Evolutionary conservation across 2,113 vertebrate species (phyloP), one percentile per base, ranked within the genome.

Genomic region (Heloderma charlesbogerti): DNA sequence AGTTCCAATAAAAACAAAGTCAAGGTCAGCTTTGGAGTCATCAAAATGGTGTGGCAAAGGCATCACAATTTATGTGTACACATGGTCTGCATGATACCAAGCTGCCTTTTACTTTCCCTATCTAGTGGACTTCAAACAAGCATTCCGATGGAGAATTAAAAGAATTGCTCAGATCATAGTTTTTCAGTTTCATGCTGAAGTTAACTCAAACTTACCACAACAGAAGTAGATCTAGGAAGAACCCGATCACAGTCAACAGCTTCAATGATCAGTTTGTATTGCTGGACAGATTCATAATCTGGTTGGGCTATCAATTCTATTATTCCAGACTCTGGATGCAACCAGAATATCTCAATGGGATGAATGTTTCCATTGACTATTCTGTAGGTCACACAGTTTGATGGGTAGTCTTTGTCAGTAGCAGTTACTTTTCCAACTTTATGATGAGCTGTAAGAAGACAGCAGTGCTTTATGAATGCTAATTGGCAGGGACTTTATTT

Each of bases 401-500:
- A 22, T 83, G 69, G 69, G 69, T 67, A 60, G 22, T 51, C 71
- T 67, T 90, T 77, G 29, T 84, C 80, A 34, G 69, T 72, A 18
- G 88, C 69, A 40, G 79, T 45, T 45, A 74, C 51, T 75, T 84
- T 74, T 63, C 69, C 69, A 84, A 75, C 29, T 63, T 75, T 63
- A 66, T 48, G 40, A 48, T 77, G 13, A 27, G 40, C 57, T 90
- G 22, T 27, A 85, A 90, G 71, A 66, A 40, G 54, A 66, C 15
- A 74, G 37, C 20, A 57, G 67, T 15, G 54, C 22, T 89, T 60
- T 89, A 34, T 74, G 81, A 27, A 48, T 29, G 72, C 82, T 84
- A 40, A 67, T 90, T 78, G 67, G 40, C 57, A 85, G 88, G 48
- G 71, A 22, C 25, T 88, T 67, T 34, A 16, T 72, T 89, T 88